Evolutionary conservation across 2,888 invertebrate species (phyloP).

Genomic region (Cynaeus angustus): DNA sequence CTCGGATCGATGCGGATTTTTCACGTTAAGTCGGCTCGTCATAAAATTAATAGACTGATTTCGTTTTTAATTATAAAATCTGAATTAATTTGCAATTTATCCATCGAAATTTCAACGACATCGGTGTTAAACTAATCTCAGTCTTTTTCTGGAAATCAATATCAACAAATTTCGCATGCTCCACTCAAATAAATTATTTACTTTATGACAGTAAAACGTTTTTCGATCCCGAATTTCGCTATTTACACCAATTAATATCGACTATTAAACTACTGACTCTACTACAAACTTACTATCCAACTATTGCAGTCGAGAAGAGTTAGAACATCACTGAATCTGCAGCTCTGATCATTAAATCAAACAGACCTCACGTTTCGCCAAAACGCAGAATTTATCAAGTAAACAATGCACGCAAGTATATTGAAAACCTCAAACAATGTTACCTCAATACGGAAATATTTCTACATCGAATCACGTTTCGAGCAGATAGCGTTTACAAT

Average conservation of each 20-base stretch:
- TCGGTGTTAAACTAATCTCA: background rate
- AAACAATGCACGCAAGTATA: slow-evolving; percentile 1
- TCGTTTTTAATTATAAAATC: slow-evolving; percentile 43
- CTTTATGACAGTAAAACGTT: background rate
- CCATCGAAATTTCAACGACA: slow-evolving; percentile 19
- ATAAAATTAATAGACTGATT: slow-evolving; percentile 41
- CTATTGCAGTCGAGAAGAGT: too few species aligned
- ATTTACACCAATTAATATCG: slow-evolving; percentile 2
- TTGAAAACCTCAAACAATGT: slow-evolving; percentile 9
- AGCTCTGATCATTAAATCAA: too few species aligned
- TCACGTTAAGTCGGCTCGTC: slow-evolving; percentile 28
- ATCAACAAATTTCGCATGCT: slow-evolving; percentile 7
- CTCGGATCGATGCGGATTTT: slow-evolving; percentile 33
- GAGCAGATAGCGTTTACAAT: slow-evolving; percentile 16
- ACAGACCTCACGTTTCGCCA: too few species aligned
- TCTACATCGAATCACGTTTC: slow-evolving; percentile 13
- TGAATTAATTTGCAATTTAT: slow-evolving; percentile 31
- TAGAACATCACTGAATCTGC: too few species aligned
- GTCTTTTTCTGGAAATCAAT: background rate
- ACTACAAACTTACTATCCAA: too few species aligned
- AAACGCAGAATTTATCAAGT: slow-evolving; percentile 1
- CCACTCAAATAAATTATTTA: background rate
- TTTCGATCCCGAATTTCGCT: background rate
- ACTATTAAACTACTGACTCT: background rate
- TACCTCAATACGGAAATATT: slow-evolving; percentile 10